These are phyloP conservation scores for Psilopsiagon aymara DNA, from an alignment of 2,113 vertebrate species.

Conservation along the genomic window DNA sequence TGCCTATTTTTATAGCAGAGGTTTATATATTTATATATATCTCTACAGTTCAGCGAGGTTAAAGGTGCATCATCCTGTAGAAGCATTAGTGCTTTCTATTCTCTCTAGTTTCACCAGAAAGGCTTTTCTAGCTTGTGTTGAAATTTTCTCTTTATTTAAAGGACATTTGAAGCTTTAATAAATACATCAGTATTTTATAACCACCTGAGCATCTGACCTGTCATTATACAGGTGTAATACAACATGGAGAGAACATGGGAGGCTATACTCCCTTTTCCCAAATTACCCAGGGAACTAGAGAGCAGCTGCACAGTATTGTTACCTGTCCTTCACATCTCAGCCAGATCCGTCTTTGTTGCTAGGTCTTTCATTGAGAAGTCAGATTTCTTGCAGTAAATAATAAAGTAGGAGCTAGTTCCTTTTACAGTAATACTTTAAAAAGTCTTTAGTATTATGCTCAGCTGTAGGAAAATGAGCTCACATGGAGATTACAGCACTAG, in stretches of 20 bases:
- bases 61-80: neutral
- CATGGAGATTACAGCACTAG: neutral
- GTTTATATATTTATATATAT: neutral
- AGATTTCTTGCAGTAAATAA: neutral
- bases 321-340: neutral
- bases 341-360: neutral
- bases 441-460: neutral
- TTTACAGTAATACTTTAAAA: neutral
- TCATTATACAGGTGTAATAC: neutral
- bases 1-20: neutral
- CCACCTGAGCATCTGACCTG: neutral
- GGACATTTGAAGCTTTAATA: neutral
- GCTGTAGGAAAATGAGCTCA: neutral
- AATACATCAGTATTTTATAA: neutral
- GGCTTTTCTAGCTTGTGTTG: neutral
- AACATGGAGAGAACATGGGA: neutral
- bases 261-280: neutral
- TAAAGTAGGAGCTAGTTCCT: neutral
- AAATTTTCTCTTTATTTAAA: neutral
- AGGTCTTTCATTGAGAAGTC: neutral
- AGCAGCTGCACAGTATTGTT: neutral
- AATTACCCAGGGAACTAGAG: neutral
- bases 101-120: neutral
- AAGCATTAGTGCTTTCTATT: neutral
- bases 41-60: neutral